Conservation (phyloP, 2,113 vertebrate species). For the Mus spicilegus region DNA sequence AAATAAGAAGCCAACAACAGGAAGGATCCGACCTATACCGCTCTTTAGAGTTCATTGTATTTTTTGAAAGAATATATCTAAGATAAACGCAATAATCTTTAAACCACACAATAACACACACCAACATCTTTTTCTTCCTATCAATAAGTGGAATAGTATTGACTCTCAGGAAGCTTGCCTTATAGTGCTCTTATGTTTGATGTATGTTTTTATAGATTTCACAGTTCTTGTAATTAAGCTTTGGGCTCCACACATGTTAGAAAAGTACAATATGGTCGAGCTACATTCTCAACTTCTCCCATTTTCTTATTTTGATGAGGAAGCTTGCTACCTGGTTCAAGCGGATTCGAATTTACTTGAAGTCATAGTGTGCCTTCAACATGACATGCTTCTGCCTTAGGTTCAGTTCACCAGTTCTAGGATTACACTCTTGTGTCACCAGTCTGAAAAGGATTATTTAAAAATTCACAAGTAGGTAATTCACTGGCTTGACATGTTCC, state of each 20-base stretch:
- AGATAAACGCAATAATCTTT: background rate
- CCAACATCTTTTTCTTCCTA: background rate
- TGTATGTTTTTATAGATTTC: background rate
- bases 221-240: background rate
- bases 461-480: constrained; percentile 39
- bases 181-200: background rate
- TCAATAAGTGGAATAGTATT: background rate
- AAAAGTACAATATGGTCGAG: background rate
- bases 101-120: background rate
- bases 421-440: background rate
- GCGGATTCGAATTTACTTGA: too few species aligned
- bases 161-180: background rate
- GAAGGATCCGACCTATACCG: background rate
- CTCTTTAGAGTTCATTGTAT: background rate
- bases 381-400: background rate
- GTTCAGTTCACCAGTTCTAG: too few species aligned
- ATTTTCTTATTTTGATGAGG: background rate
- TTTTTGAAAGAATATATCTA: background rate
- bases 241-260: background rate
- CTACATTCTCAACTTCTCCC: background rate
- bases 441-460: background rate
- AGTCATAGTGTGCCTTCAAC: background rate
- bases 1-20: background rate
- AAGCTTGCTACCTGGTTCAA: background rate
- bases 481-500: constrained; percentile 68